Percentiles rank a stretch among this genome's conserved stretches.
These are phyloP conservation scores for Psilopogon haemacephalus DNA, from an alignment of 2,113 vertebrate genomes.

Conservation along the genomic window DNA sequence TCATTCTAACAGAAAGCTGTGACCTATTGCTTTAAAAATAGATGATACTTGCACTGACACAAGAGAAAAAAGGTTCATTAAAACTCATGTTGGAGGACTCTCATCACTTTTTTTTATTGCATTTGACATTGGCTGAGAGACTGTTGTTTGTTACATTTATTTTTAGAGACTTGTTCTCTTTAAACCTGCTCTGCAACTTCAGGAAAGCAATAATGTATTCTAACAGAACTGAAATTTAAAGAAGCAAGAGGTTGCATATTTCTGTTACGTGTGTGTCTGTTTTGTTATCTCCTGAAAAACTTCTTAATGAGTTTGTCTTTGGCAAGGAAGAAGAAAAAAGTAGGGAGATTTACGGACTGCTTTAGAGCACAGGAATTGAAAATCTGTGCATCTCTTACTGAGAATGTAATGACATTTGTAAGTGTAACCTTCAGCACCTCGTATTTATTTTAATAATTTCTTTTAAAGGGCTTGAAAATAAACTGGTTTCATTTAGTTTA, in stretches of 20 bases:
- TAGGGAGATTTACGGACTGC: background rate
- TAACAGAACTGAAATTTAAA: conserved; percentile 25
- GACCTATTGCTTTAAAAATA: conserved; percentile 67
- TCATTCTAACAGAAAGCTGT: conserved; percentile 63
- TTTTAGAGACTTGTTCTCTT: conserved; percentile 72
- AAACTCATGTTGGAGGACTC: conserved; percentile 60
- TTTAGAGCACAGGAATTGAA: background rate
- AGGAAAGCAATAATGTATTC: conserved; percentile 34
- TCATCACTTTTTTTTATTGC: conserved; percentile 67
- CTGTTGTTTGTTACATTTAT: conserved; percentile 71
- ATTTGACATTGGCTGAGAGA: conserved; percentile 68
- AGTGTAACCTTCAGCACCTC: background rate
- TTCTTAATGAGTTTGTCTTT: conserved; percentile 3
- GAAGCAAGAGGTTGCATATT: background rate
- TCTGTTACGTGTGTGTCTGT: background rate
- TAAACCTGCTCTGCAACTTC: conserved; percentile 36
- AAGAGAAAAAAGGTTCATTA: conserved; percentile 64
- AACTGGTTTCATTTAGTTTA: conserved; percentile 10
- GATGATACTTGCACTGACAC: conserved; percentile 63
- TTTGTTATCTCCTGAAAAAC: background rate
- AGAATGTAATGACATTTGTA: conserved; percentile 1
- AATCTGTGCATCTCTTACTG: conserved; percentile 25
- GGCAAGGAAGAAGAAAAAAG: background rate
- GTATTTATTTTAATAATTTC: background rate
- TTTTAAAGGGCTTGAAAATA: conserved; percentile 24